Conservation (phyloP, 2,797 vertebrate species). For the Anas bahamensis region DNA sequence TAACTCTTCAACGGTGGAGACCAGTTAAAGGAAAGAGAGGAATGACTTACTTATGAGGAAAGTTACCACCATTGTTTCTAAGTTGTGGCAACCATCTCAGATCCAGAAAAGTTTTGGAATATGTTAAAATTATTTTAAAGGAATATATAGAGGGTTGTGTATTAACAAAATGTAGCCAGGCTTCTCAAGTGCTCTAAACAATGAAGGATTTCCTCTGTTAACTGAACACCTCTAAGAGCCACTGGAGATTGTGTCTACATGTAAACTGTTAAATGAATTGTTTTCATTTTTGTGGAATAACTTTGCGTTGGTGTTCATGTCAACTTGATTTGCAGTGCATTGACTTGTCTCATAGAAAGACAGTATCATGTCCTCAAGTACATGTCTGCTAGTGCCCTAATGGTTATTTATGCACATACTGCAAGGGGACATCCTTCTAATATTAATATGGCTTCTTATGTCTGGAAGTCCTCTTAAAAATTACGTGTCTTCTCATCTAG, state of each 20-base stretch:
- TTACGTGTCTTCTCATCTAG: background rate
- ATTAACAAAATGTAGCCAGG: background rate
- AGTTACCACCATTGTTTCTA: background rate
- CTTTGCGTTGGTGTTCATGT: background rate
- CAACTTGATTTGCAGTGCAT: background rate
- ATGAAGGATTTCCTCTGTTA: background rate
- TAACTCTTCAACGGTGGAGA: background rate
- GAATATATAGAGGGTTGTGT: background rate
- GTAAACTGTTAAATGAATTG: background rate
- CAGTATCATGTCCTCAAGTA: background rate
- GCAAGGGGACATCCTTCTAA: background rate
- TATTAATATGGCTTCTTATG: background rate
- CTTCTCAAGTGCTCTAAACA: background rate
- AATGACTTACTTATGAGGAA: background rate
- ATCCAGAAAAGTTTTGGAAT: background rate
- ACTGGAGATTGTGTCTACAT: background rate
- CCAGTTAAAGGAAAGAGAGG: background rate
- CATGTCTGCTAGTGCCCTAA: background rate
- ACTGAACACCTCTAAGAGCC: background rate
- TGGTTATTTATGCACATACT: background rate
- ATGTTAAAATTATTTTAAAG: background rate
- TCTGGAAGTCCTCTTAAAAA: background rate
- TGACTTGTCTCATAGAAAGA: background rate
- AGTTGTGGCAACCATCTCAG: background rate
- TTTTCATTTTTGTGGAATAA: background rate